phyloP scores from a whole-genome alignment of 2,113 vertebrate species.

The Oryzias celebensis region DNA sequence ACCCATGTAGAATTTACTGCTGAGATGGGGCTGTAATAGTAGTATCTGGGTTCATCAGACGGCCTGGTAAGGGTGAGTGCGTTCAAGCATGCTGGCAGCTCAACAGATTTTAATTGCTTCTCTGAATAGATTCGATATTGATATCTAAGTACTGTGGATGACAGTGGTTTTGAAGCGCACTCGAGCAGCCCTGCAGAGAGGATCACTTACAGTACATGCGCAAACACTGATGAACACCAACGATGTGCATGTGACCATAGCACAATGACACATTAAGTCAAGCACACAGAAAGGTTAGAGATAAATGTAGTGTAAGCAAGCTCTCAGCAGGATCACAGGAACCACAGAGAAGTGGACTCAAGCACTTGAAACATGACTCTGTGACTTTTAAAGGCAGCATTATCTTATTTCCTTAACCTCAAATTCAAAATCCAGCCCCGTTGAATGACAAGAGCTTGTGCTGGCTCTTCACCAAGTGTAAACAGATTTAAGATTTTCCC shows the following conservation, averaged over 20 bases:
- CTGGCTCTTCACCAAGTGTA: slow-evolving; percentile 41
- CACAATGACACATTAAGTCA: slow-evolving; percentile 51
- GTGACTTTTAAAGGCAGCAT: slow-evolving; percentile 66
- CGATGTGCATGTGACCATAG: slow-evolving; percentile 33
- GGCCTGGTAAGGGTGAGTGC: slow-evolving; percentile 51
- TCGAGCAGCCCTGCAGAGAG: slow-evolving; percentile 26
- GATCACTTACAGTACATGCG: slow-evolving; percentile 27
- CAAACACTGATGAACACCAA: slow-evolving; percentile 38
- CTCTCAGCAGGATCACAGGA: slow-evolving; percentile 50
- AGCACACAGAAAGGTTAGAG: slow-evolving; percentile 48
- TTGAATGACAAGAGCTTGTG: slow-evolving; percentile 72
- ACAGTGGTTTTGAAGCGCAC: slow-evolving; percentile 52
- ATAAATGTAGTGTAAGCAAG: slow-evolving; percentile 51
- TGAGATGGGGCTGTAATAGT: slow-evolving; percentile 67
- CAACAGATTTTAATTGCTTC: slow-evolving; percentile 76
- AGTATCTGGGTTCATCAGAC: slow-evolving; percentile 63
- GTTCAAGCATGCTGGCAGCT: slow-evolving; percentile 61
- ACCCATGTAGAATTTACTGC: slow-evolving; percentile 56
- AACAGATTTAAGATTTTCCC: slow-evolving; percentile 22
- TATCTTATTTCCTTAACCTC: slow-evolving; percentile 63
- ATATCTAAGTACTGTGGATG: slow-evolving; percentile 59
- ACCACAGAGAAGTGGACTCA: slow-evolving; percentile 46
- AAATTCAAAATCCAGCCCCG: slow-evolving; percentile 55
- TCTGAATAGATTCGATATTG: slow-evolving; percentile 66
- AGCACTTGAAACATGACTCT: slow-evolving; percentile 62